A percentile compares a stretch with the other conserved stretches of the same genome.
Evolutionary conservation across 2,113 vertebrate genomes (phyloP).

Genomic region (Gymnocephalus cernua): DNA sequence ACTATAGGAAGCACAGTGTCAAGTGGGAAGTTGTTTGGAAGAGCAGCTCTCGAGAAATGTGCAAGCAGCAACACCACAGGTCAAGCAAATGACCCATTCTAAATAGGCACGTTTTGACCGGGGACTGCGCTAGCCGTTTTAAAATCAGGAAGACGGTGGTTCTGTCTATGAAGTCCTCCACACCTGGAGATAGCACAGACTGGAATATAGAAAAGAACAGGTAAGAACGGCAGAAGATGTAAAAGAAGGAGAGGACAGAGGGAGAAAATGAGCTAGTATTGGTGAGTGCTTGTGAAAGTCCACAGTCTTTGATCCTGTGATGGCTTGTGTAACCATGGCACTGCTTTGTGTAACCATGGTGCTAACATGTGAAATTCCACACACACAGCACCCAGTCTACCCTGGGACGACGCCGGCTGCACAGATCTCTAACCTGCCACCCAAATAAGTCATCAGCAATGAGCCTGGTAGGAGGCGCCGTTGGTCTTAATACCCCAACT

Average conservation of each 20-base stretch:
- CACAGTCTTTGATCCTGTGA: conserved; percentile 74
- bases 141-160: not conserved
- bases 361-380: conserved; percentile 80
- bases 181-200: not conserved
- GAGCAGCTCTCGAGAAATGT: too few species aligned
- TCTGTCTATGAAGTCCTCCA: not conserved
- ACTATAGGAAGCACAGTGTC: too few species aligned
- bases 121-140: not conserved
- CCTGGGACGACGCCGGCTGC: conserved; percentile 42
- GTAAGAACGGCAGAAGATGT: conserved; percentile 12
- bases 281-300: conserved; percentile 76
- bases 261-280: conserved; percentile 59
- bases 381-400: conserved; percentile 46
- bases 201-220: conserved; percentile 17
- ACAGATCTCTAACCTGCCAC: conserved; percentile 58
- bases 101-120: too few species aligned
- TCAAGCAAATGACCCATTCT: too few species aligned
- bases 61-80: too few species aligned
- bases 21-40: too few species aligned
- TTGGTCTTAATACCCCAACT: conserved; percentile 34
- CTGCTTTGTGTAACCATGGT: conserved; percentile 66
- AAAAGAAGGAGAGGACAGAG: conserved; percentile 26
- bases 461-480: conserved; percentile 53
- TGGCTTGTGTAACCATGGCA: conserved; percentile 63
- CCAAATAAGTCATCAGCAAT: conserved; percentile 53